A percentile compares a stretch with the other conserved stretches of the same genome.
Conservation (phyloP, 2,113 vertebrate genomes). For the Piprites chloris region DNA sequence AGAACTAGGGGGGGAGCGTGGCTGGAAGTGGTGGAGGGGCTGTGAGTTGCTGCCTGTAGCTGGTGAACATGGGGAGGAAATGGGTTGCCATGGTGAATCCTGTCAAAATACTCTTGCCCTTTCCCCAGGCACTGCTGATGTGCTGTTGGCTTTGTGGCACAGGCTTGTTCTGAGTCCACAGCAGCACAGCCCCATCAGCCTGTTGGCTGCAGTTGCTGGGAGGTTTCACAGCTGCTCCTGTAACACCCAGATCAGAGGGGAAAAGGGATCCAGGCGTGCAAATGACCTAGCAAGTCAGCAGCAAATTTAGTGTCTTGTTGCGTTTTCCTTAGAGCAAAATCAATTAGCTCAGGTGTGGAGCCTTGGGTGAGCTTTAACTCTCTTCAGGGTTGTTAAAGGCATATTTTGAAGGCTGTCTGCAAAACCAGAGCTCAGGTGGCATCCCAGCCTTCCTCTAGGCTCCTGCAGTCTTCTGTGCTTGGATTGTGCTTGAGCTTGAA, state of each 20-base stretch:
- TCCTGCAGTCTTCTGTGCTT: fast-evolving
- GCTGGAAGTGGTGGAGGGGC: background rate
- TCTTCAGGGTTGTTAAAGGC: background rate
- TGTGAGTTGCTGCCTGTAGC: fast-evolving
- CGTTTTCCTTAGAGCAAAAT: background rate
- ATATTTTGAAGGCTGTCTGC: background rate
- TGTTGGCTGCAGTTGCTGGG: background rate
- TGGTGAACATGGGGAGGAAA: background rate
- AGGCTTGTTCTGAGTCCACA: background rate
- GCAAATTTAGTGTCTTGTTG: background rate
- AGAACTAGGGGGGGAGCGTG: background rate
- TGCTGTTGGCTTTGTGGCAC: background rate
- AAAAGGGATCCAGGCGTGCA: background rate
- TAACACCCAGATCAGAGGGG: background rate
- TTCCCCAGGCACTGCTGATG: background rate
- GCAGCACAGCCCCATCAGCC: background rate
- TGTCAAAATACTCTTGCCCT: background rate
- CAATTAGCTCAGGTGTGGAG: background rate
- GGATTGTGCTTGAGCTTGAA: background rate
- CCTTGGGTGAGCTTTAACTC: background rate
- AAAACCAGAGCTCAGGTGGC: background rate
- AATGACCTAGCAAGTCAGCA: background rate
- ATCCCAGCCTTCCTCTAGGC: background rate
- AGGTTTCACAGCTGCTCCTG: background rate
- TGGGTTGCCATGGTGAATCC: background rate